Evolutionary conservation across 2,113 vertebrate species (phyloP).

Genomic region (Pimephales promelas): DNA sequence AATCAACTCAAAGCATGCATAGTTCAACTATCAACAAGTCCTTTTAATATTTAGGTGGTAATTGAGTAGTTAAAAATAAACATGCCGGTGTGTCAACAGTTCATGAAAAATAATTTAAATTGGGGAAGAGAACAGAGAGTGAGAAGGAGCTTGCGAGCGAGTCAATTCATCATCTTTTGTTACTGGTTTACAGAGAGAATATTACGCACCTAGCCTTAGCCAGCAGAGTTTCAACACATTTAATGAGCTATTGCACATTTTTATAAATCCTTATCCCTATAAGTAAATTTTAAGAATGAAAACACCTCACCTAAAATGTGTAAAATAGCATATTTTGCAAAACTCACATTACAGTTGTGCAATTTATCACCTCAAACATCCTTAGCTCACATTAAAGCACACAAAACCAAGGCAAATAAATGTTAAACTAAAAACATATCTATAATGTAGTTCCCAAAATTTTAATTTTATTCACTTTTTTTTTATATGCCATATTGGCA

Average conservation of each 20-base stretch:
- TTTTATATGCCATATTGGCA: too few relatives aligned
- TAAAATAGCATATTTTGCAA: background rate
- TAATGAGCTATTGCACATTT: background rate
- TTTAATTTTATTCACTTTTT: too few relatives aligned
- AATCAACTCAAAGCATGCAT: background rate
- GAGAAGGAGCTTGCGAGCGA: background rate
- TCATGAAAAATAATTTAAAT: background rate
- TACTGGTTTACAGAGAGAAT: too few relatives aligned
- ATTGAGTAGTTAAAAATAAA: slow-evolving; percentile 11
- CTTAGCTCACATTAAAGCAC: background rate
- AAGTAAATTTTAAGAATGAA: background rate
- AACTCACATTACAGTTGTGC: background rate
- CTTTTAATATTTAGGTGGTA: slow-evolving; percentile 11
- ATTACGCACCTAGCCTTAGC: background rate
- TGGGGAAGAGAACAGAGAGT: background rate
- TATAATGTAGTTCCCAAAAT: background rate
- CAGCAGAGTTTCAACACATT: background rate
- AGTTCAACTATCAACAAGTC: slow-evolving; percentile 21
- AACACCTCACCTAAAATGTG: background rate
- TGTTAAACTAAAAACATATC: background rate
- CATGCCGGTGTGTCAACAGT: background rate
- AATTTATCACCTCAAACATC: background rate
- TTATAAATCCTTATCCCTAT: background rate
- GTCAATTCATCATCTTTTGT: background rate
- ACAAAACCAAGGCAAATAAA: background rate